Conservation (phyloP, 2,888 invertebrate species). For the Agrochola circellaris region DNA sequence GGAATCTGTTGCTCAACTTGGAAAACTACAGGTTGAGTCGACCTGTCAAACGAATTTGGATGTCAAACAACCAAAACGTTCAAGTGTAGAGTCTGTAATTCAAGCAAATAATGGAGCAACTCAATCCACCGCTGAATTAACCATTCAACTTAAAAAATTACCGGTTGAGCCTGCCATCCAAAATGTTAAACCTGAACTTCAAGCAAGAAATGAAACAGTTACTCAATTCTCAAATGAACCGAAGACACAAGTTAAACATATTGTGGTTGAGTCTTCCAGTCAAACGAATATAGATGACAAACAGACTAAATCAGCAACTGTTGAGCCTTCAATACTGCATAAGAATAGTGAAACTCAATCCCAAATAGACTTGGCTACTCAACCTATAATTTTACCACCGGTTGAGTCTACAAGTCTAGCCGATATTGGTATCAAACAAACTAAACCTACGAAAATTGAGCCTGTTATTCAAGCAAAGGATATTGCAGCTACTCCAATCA, state of each 20-base stretch:
- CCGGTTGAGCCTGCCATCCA: background rate
- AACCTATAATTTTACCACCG: background rate
- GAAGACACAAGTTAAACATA: background rate
- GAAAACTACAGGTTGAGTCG: slow-evolving; percentile 14
- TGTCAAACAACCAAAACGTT: slow-evolving; percentile 4
- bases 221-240: slow-evolving; percentile 12
- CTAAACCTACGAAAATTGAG: background rate
- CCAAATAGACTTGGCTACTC: background rate
- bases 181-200: slow-evolving; percentile 25
- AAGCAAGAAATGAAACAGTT: slow-evolving; percentile 21
- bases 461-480: slow-evolving; percentile 6
- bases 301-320: background rate
- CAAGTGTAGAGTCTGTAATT: slow-evolving; percentile 28
- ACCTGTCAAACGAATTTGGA: background rate
- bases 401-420: slow-evolving; percentile 42
- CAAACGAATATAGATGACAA: slow-evolving; percentile 8
- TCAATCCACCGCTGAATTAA: slow-evolving; percentile 22
- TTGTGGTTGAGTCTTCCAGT: background rate
- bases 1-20: slow-evolving; percentile 10
- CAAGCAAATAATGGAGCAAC: slow-evolving; percentile 39
- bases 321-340: slow-evolving; percentile 18
- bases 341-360: slow-evolving; percentile 1
- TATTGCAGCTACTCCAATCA: background rate
- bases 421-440: slow-evolving; percentile 37
- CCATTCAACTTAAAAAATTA: slow-evolving; percentile 13